Percentiles rank a stretch among this genome's conserved stretches.
Evolutionary conservation across 2,888 invertebrate species (phyloP).

Genomic region (Euphydryas editha): DNA sequence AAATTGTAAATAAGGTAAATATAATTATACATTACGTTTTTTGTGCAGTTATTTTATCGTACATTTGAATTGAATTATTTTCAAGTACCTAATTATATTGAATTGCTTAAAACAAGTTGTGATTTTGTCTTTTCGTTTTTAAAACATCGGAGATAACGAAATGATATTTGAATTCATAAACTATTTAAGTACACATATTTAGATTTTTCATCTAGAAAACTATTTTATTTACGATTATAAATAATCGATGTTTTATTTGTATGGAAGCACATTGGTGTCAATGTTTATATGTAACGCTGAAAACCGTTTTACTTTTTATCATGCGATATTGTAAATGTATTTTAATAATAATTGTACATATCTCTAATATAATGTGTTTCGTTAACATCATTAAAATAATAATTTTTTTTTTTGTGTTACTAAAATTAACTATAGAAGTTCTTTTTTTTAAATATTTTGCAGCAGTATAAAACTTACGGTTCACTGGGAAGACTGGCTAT

Average conservation of each 20-base stretch:
- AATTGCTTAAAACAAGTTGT: no score
- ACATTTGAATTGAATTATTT: neutral
- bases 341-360: constrained; percentile 29
- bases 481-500: no score
- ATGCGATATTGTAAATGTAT: constrained; percentile 13
- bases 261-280: neutral
- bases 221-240: neutral
- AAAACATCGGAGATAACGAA: neutral
- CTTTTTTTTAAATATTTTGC: no score
- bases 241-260: neutral
- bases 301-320: neutral
- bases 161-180: no score
- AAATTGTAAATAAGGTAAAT: constrained; percentile 10
- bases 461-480: no score
- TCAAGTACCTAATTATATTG: neutral
- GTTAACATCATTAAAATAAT: neutral
- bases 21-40: neutral
- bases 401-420: neutral
- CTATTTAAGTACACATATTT: neutral
- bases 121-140: no score
- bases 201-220: neutral
- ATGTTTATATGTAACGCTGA: neutral
- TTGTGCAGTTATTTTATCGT: neutral
- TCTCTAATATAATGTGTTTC: constrained; percentile 13
- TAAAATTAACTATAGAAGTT: no score